Percentiles rank a stretch among this genome's conserved stretches.
phyloP scores from a whole-genome alignment of 2,888 invertebrate species.

The Plutella xylostella region DNA sequence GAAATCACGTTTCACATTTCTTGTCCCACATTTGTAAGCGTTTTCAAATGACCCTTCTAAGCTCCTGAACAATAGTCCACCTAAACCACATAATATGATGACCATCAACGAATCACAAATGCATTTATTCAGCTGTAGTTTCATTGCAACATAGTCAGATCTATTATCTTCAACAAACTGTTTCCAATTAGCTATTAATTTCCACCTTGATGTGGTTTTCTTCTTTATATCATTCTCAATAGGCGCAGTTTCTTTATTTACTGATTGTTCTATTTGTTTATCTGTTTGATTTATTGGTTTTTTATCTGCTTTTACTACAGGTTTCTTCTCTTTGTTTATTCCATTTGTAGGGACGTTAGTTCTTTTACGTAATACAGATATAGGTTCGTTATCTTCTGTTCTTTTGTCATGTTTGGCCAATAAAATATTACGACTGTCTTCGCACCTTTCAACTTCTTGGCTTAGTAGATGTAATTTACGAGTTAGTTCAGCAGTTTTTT shows the following conservation, averaged over 20 bases:
- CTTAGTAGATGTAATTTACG: slow-evolving; percentile 54
- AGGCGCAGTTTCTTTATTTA: slow-evolving; percentile 23
- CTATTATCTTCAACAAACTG: slow-evolving; percentile 67
- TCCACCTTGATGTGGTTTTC: slow-evolving; percentile 43
- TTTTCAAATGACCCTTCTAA: slow-evolving; percentile 89
- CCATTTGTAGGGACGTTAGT: slow-evolving; percentile 26
- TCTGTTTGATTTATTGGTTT: slow-evolving; percentile 12
- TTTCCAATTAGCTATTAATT: slow-evolving; percentile 64
- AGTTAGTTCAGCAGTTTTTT: slow-evolving; percentile 54
- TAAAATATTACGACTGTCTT: slow-evolving; percentile 31
- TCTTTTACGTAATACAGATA: slow-evolving; percentile 40
- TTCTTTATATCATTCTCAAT: slow-evolving; percentile 31
- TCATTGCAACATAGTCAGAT: slow-evolving; percentile 65
- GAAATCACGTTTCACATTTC: slow-evolving; percentile 87
- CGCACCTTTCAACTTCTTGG: slow-evolving; percentile 43
- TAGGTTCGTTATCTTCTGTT: slow-evolving; percentile 26
- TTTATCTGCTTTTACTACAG: background rate
- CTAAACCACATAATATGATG: slow-evolving; percentile 80
- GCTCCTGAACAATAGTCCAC: slow-evolving; percentile 83
- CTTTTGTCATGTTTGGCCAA: slow-evolving; percentile 25
- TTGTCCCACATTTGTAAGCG: slow-evolving; percentile 89
- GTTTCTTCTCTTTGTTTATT: slow-evolving; percentile 26
- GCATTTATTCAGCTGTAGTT: slow-evolving; percentile 73
- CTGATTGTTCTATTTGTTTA: slow-evolving; percentile 30
- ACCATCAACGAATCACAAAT: slow-evolving; percentile 76